Conservation (phyloP, 2,113 vertebrate genomes). For the Muntiacus reevesi region DNA sequence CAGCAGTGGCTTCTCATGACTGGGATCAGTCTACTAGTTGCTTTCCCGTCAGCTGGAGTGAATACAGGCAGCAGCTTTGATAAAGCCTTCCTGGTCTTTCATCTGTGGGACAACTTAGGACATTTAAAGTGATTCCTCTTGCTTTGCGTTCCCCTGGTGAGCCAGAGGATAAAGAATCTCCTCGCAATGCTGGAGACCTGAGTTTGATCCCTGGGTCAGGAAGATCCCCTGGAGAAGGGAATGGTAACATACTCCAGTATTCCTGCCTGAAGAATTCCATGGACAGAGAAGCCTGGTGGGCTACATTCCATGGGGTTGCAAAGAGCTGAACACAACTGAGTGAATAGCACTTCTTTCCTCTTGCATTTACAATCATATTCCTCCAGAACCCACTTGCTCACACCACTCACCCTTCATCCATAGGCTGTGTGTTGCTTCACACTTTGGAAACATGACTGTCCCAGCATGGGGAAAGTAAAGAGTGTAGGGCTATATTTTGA, state of each 20-base stretch:
- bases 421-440: background rate
- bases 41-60: background rate
- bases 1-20: background rate
- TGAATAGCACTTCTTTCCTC: background rate
- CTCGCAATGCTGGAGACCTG: background rate
- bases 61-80: background rate
- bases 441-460: background rate
- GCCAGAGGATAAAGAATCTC: background rate
- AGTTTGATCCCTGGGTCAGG: background rate
- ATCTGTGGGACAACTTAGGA: too few species aligned
- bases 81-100: background rate
- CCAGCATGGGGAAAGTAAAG: background rate
- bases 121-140: background rate
- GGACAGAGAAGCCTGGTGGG: background rate
- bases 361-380: background rate
- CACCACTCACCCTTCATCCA: accelerated
- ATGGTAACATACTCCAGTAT: background rate
- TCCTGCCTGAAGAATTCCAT: background rate
- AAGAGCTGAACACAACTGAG: background rate
- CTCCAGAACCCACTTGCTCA: background rate
- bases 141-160: background rate
- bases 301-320: background rate
- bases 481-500: background rate
- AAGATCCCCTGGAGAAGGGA: background rate
- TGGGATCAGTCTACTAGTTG: background rate